A percentile compares a stretch with the other conserved stretches of the same genome.
phyloP scores from a whole-genome alignment of 2,113 vertebrate genomes.

The Pheucticus melanocephalus region DNA sequence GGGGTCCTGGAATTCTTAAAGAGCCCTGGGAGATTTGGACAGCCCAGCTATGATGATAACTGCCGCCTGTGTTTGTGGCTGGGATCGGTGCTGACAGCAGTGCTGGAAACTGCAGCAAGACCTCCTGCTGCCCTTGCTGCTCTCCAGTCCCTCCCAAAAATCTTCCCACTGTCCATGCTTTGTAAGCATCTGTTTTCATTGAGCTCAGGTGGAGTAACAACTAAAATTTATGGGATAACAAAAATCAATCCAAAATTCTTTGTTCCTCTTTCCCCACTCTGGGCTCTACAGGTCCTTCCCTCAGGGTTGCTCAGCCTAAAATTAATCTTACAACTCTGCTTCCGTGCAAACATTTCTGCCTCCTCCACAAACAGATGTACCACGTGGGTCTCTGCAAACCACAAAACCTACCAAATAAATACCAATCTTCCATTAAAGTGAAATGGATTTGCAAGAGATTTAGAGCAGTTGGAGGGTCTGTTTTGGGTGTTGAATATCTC shows the following conservation, averaged over 20 bases:
- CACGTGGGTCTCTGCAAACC: background rate
- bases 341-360: background rate
- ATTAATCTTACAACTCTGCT: background rate
- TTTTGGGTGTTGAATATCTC: background rate
- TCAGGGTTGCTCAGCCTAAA: background rate
- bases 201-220: background rate
- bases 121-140: background rate
- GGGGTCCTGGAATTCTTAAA: background rate
- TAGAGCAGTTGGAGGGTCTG: background rate
- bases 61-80: background rate
- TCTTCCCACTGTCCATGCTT: background rate
- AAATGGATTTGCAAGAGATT: background rate
- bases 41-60: background rate
- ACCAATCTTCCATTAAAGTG: background rate
- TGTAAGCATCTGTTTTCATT: background rate
- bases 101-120: background rate
- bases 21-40: background rate
- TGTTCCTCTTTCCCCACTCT: background rate
- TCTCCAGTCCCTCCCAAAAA: background rate
- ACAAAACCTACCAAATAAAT: background rate
- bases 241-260: background rate
- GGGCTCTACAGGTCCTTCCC: background rate
- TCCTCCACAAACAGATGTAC: background rate
- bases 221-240: background rate
- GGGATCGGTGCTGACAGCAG: background rate